Conservation (phyloP, 2,797 vertebrate species). For the Chaetodon trifasciatus region DNA sequence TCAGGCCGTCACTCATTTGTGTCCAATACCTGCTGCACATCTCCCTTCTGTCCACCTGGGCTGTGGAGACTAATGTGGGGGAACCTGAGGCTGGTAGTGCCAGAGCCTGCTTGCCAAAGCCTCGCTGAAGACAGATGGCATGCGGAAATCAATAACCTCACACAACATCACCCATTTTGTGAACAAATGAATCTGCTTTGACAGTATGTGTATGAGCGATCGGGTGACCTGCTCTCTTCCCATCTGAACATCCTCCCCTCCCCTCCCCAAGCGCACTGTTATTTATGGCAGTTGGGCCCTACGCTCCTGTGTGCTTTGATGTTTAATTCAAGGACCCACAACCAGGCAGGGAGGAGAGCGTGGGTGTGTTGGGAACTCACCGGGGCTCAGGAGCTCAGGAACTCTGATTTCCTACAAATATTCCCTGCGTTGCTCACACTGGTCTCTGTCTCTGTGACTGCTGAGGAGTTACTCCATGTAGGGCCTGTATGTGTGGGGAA, state of each 20-base stretch:
- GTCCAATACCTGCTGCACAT: conserved; percentile 58
- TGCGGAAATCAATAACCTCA: conserved; percentile 83
- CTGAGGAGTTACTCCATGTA: conserved; percentile 49
- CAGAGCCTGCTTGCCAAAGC: conserved; percentile 77
- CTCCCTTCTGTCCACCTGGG: conserved; percentile 68
- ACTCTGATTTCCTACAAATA: conserved; percentile 82
- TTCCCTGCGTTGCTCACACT: conserved; percentile 65
- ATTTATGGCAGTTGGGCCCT: conserved; percentile 83
- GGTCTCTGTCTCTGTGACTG: conserved; percentile 55
- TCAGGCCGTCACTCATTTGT: conserved; percentile 41
- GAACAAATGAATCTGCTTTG: conserved; percentile 86
- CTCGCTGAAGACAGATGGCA: conserved; percentile 82
- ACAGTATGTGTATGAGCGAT: conserved; percentile 84
- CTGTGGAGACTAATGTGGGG: conserved; percentile 56
- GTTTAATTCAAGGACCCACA: conserved; percentile 86
- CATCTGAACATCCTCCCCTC: conserved; percentile 83
- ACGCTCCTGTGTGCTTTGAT: conserved; percentile 85
- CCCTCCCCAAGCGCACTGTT: conserved; percentile 76
- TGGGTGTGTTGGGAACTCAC: conserved; percentile 83
- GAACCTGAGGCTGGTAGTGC: conserved; percentile 75
- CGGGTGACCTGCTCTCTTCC: conserved; percentile 83
- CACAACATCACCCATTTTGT: conserved; percentile 84
- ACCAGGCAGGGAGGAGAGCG: conserved; percentile 81
- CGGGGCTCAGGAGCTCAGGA: conserved; percentile 74
- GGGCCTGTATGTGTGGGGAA: conserved; percentile 25